These are phyloP conservation scores for Pasiphila rectangulata DNA, from an alignment of 2,888 invertebrate species.

Conservation along the genomic window DNA sequence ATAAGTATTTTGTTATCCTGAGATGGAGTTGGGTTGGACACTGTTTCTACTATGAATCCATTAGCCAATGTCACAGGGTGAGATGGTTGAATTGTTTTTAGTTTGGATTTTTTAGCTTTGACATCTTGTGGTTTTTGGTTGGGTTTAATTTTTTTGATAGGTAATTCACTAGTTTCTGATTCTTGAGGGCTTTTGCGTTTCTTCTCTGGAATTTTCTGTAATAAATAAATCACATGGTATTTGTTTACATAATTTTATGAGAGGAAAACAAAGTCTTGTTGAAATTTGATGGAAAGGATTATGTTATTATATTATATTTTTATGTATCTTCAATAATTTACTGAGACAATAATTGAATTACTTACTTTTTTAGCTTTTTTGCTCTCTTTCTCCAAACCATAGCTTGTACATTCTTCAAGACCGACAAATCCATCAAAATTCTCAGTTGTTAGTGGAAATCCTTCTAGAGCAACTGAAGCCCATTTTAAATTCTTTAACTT, in stretches of 20 bases:
- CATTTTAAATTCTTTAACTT: constrained; percentile 74
- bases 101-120: constrained; percentile 30
- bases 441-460: constrained; percentile 63
- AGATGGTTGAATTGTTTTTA: neutral
- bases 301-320: too few relatives aligned
- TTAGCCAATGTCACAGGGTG: constrained; percentile 42
- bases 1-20: constrained; percentile 41
- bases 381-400: constrained; percentile 75
- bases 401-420: constrained; percentile 88
- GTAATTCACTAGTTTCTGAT: constrained; percentile 27
- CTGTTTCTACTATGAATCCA: constrained; percentile 65
- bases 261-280: too few relatives aligned
- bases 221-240: constrained; percentile 16
- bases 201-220: constrained; percentile 41
- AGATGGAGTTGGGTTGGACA: constrained; percentile 47
- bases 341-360: too few relatives aligned
- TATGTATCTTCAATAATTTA: too few relatives aligned
- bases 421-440: constrained; percentile 86
- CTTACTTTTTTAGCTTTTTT: constrained; percentile 63
- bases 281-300: too few relatives aligned
- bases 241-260: constrained; percentile 4
- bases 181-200: constrained; percentile 43
- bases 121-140: constrained; percentile 1
- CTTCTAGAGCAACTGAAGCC: constrained; percentile 84
- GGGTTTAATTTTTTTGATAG: constrained; percentile 46